phyloP scores from a whole-genome alignment of 92 coral and sea anemone genomes.

The Porites rus region DNA sequence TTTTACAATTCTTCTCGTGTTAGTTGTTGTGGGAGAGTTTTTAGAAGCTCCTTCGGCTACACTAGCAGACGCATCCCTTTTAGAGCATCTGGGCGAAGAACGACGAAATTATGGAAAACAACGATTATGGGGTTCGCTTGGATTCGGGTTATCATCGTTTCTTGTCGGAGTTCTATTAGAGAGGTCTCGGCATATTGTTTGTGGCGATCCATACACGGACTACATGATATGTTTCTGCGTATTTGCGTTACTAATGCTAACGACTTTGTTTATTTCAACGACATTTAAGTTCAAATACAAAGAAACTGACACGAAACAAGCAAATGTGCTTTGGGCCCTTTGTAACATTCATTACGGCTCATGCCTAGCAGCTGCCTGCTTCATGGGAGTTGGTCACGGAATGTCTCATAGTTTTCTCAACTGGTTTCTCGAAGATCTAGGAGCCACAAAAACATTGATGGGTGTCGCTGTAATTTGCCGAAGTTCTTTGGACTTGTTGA shows the following conservation, averaged over 20 bases:
- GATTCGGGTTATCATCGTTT: conserved; percentile 96
- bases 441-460: conserved; percentile 96
- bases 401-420: conserved; percentile 94
- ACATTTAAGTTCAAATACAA: conserved; percentile 91
- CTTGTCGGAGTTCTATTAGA: conserved; percentile 91
- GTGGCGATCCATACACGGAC: conserved; percentile 93
- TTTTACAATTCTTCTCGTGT: conserved; percentile 83
- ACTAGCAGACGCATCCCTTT: conserved; percentile 94
- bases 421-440: conserved; percentile 98
- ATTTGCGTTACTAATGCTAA: conserved; percentile 81
- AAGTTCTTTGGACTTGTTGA: conserved; percentile 82
- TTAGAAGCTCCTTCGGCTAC: conserved; percentile 95
- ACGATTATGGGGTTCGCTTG: conserved; percentile 99
- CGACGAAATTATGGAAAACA: conserved; percentile 96
- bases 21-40: conserved; percentile 96
- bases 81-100: conserved; percentile 95
- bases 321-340: conserved; percentile 79
- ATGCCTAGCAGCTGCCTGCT: conserved; percentile 91
- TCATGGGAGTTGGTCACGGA: conserved; percentile 96
- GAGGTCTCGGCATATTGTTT: conserved; percentile 87
- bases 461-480: conserved; percentile 92
- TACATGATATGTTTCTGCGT: conserved; percentile 95
- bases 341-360: conserved; percentile 94
- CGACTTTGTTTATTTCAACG: conserved; percentile 84
- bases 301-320: conserved; percentile 54